Evolutionary conservation across 2,888 invertebrate species (phyloP), one percentile per base, ranked within the genome.

Genomic region (Eurytoma californica): DNA sequence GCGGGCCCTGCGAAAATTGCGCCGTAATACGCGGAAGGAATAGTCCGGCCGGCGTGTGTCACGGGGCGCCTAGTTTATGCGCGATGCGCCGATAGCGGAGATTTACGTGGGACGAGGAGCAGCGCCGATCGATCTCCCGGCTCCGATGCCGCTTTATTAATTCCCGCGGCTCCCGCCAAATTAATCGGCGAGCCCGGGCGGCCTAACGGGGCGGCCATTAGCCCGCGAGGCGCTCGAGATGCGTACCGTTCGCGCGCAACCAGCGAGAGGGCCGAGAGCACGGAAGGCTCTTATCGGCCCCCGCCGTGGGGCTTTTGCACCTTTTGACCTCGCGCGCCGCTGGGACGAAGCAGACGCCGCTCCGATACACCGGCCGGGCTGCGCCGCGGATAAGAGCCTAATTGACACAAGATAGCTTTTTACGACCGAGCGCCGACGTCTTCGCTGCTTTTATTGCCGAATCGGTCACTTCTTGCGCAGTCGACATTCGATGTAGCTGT

Each of bases 281-380:
- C n/a, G n/a, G n/a, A n/a, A n/a, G n/a, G n/a, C 77, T 84, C 85
- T 86, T 86, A 86, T 86, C 86, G 85, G 82, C 83, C 86, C 87
- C 86, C 86, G 39, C 39, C 39, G 39, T 7, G 86, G 85, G 86
- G 85, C 83, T 83, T 86, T 88, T 84, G 87, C 86, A 87, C 86
- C 87, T 87, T 81, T 85, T 87, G 88, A 88, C 87, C 87, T 82
- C 82, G 82, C 18, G 20, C 84, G 80, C 84, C 87, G 86, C 83
- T 82, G 84, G 87, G 84, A 85, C 73, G 86, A 88, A 87, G 80
- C 87, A 87, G 87, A 86, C 83, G 82, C 82, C 55, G 7, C 5
- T 3, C 53, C 14, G 39, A 39, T 39, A 39, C 39, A 39, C 39
- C 14, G 39, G 61, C 28, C 55, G 24, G 24, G 24, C 24, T 24